phyloP scores from a whole-genome alignment of 2,888 invertebrate genomes.

The Apodemia zela region DNA sequence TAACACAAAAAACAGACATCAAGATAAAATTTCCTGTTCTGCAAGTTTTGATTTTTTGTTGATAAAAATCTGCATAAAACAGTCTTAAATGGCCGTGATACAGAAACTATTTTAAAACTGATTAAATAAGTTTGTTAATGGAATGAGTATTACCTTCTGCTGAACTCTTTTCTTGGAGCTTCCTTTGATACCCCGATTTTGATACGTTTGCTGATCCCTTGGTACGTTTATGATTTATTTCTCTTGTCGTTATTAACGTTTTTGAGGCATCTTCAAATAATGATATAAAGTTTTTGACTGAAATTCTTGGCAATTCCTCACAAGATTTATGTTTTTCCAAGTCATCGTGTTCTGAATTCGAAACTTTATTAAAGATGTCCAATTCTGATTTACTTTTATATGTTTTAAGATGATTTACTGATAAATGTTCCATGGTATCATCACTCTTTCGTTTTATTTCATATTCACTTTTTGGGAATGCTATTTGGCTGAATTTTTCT shows the following conservation, averaged over 20 bases:
- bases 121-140: too few relatives aligned
- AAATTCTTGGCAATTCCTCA: conserved; percentile 67
- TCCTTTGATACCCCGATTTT: conserved; percentile 31
- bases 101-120: too few relatives aligned
- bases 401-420: conserved; percentile 44
- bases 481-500: neutral
- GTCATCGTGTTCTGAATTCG: conserved; percentile 44
- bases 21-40: too few relatives aligned
- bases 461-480: neutral
- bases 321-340: conserved; percentile 67
- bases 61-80: too few relatives aligned
- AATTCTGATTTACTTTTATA: conserved; percentile 69
- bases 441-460: neutral
- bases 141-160: conserved; percentile 47
- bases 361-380: conserved; percentile 68
- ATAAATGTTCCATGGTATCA: neutral
- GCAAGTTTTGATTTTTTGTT: too few relatives aligned
- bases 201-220: conserved; percentile 36
- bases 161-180: conserved; percentile 35
- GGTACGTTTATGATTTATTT: conserved; percentile 39
- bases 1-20: too few relatives aligned
- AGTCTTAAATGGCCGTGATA: too few relatives aligned
- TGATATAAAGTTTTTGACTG: conserved; percentile 66
- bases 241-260: conserved; percentile 38
- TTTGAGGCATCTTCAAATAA: conserved; percentile 66